Base-by-base conservation (phyloP, 2,113 vertebrate species). In the Ochotona princeps region DNA sequence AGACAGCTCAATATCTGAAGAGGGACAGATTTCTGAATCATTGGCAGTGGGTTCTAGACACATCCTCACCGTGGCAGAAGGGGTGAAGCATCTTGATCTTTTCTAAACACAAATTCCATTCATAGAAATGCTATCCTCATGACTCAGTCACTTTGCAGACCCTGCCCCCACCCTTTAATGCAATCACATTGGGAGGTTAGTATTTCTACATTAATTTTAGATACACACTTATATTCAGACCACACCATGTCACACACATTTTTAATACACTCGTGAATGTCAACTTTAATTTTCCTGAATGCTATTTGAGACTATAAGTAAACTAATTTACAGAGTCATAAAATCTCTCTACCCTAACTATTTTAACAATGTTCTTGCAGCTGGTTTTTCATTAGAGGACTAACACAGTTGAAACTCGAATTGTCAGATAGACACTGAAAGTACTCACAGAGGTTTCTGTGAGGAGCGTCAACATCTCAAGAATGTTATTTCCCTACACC, bases 361-460 rank as follows among this genome's bases (percentile, higher is more conserved):
- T 63, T 35, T 75, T 79, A 83, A 72, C 26, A 54, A 57, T 90
- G n/a, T 81, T 92, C 83, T 70, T 6, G 0, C 7, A 87, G 51
- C 28, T 18, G 8, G 25, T 60, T 92, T 85, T 94, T 83, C 93
- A 91, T 83, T 79, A 93, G 14, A 91, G 60, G 66, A 86, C 69
- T 70, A 69, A 85, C 21, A 78, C 20, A 65, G 47, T 72, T 32
- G 38, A 91, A 90, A 91, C 89, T 86, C 67, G 76, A 0, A 76
- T 83, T 72, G 63, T 80, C 72, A 35, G 70, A 78, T 85, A 30
- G 72, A 89, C 70, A 23, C 67, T 65, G 49, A 81, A 94, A 87
- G 69, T 26, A 7, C 54, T 78, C 25, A 1, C 13, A 87, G 49
- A 92, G 35, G 72, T 85, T 84, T 90, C 35, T 88, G 11, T 44